Base-by-base conservation (phyloP, 2,888 invertebrate genomes). In the Spisula subtruncata region DNA sequence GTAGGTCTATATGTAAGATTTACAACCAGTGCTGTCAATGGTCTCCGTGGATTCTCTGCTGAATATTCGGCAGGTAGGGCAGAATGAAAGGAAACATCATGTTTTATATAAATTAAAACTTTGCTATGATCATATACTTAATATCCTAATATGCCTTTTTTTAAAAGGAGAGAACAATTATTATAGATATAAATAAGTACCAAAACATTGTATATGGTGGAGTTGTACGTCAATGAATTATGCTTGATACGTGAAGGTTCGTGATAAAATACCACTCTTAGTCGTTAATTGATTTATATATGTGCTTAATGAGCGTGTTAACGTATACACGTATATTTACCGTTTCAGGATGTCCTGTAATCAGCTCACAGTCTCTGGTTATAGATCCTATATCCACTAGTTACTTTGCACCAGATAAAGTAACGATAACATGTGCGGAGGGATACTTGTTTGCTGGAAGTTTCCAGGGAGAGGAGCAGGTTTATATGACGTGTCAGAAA, bases 401-500 rank as follows among this genome's bases (percentile, higher is more conserved):
- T 66, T 87, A 90, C 29, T 92, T 89, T 71, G 51, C 88, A 25
- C 93, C 92, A 6, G 92, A 93, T 83, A 54, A 48, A 16, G 81
- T 94, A 0, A 91, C 71, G 0, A 88, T 95, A 25, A 89, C 89
- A 12, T 95, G 95, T 86, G 88, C 84, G 12, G 91, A 89, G 14
- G 93, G 94, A 16, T 93, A 94, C 29, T 82, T 91, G 12, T 94
- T 95, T 56, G 89, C 91, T 16, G 91, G 89, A 0, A 88, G 86
- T 0, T 92, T 94, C 88, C 35, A 82, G 8, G 92, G 92, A 6
- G 71, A 86, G 54, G 71, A 84, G n/a, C 90, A 85, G 18, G 91
- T 95, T 25, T 54, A 54, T 4, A 82, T 95, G 41, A 91, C 87
- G 10, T 95, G 95, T 89, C 84, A 85, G 84, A 54, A 71, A 48